Percentiles rank a stretch among this genome's conserved stretches.
Conservation (phyloP, 2,113 vertebrate genomes). For the Mugil cephalus region DNA sequence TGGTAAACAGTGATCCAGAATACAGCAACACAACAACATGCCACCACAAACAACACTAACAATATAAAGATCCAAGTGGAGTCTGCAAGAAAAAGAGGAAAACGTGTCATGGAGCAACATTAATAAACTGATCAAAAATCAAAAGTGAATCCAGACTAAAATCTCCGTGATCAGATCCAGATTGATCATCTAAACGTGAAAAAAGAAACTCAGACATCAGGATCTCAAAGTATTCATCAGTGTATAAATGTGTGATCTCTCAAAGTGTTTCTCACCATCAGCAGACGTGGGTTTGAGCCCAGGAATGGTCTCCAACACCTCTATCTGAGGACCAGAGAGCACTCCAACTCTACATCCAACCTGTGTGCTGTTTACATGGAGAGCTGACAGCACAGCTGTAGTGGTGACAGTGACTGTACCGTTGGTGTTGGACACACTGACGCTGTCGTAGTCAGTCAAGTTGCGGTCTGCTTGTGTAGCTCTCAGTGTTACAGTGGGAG, state of each 20-base stretch:
- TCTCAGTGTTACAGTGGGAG: conserved; percentile 39
- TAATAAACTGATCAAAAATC: background rate
- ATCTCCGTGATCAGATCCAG: background rate
- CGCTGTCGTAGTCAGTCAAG: background rate
- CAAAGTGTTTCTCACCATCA: conserved; percentile 31
- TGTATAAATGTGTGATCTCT: background rate
- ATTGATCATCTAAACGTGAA: background rate
- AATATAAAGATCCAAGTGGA: background rate
- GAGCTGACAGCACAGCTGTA: conserved; percentile 16
- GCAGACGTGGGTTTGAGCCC: background rate
- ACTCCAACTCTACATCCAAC: conserved; percentile 38
- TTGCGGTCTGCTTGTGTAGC: background rate
- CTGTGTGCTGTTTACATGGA: background rate
- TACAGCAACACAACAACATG: no score
- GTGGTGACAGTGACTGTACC: conserved; percentile 45
- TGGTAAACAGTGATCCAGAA: no score
- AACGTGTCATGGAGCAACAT: no score
- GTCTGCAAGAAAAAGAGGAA: background rate
- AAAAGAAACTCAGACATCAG: background rate
- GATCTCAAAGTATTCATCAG: background rate
- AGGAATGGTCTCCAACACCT: background rate
- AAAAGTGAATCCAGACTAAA: background rate
- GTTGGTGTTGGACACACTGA: conserved; percentile 26
- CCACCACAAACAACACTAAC: background rate
- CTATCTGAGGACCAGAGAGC: conserved; percentile 1